phyloP scores from a whole-genome alignment of 2,797 vertebrate species.

The Diceros bicornis region DNA sequence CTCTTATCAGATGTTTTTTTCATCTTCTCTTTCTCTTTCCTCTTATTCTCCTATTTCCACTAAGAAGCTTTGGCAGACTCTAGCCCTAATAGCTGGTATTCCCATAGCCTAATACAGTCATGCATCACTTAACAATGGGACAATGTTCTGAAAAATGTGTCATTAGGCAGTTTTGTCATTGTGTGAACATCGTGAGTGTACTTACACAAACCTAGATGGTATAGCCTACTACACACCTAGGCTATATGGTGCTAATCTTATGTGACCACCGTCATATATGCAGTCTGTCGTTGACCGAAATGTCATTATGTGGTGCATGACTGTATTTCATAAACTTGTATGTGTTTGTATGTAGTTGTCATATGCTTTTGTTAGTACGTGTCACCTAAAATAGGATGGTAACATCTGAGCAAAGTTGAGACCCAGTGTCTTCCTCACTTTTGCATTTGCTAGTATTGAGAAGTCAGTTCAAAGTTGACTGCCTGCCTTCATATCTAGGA shows the following conservation, averaged over 20 bases:
- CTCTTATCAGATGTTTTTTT: background rate
- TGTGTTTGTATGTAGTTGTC: background rate
- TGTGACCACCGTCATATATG: too few species aligned
- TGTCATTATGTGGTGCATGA: too few species aligned
- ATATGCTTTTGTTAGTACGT: background rate
- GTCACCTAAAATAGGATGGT: background rate
- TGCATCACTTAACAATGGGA: too few species aligned
- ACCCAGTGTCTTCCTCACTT: background rate
- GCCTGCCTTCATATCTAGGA: background rate
- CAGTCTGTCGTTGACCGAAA: too few species aligned
- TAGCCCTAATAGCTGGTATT: background rate
- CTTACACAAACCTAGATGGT: too few species aligned
- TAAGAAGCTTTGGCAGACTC: background rate
- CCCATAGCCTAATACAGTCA: background rate
- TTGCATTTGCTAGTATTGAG: background rate
- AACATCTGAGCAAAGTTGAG: background rate
- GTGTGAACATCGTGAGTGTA: too few species aligned
- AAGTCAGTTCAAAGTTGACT: background rate
- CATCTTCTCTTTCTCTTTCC: background rate
- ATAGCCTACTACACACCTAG: too few species aligned
- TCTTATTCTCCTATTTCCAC: background rate
- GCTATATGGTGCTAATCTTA: too few species aligned
- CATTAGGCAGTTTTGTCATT: too few species aligned
- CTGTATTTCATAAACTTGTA: background rate
- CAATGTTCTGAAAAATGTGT: too few species aligned